Evolutionary conservation across 1,140 invertebrate species (phyloP).

Genomic region (Ruditapes philippinarum): DNA sequence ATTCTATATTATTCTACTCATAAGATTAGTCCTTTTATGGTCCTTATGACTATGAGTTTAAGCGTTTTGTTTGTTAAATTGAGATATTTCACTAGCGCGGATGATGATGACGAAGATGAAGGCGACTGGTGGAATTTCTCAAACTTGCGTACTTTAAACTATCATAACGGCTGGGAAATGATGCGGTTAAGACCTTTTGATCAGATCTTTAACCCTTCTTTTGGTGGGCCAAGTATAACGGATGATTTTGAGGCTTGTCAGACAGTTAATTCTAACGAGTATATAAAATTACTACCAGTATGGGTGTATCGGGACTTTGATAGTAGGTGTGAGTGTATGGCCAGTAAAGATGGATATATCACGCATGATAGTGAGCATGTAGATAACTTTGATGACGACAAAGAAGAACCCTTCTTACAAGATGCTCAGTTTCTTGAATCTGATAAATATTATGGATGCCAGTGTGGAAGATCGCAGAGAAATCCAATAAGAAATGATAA

Average conservation of each 20-base stretch:
- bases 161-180: slow-evolving; percentile 58
- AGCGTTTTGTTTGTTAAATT: slow-evolving; percentile 71
- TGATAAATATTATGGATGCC: background rate
- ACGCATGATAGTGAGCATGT: background rate
- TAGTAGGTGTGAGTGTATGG: slow-evolving; percentile 46
- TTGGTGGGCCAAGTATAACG: slow-evolving; percentile 43
- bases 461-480: background rate
- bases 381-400: background rate
- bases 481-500: background rate
- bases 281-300: slow-evolving; percentile 88
- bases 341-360: background rate
- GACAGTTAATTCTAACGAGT: slow-evolving; percentile 78
- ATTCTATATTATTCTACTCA: slow-evolving; percentile 74
- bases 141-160: slow-evolving; percentile 79
- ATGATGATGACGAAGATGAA: slow-evolving; percentile 75
- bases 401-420: background rate
- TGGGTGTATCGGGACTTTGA: slow-evolving; percentile 85
- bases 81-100: slow-evolving; percentile 56
- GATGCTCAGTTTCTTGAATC: background rate
- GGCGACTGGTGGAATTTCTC: slow-evolving; percentile 84
- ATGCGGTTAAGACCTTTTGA: slow-evolving; percentile 58
- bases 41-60: slow-evolving; percentile 65
- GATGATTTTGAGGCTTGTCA: background rate
- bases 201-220: slow-evolving; percentile 63
- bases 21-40: slow-evolving; percentile 62